Conservation (phyloP, 2,113 vertebrate genomes). For the Lathamus discolor region DNA sequence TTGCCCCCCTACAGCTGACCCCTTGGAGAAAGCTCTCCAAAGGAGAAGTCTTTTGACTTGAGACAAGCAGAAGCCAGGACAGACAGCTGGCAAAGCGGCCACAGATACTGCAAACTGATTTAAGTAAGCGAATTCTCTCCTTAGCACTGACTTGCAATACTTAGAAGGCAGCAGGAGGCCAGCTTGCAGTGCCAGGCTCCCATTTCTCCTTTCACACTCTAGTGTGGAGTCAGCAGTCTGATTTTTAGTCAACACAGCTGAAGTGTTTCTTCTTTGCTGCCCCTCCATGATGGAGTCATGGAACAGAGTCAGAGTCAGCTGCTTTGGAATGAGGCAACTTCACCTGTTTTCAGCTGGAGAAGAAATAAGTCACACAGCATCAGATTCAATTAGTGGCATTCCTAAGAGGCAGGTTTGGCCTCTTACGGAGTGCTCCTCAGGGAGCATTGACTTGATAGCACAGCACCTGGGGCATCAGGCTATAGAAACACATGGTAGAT, state of each 20-base stretch:
- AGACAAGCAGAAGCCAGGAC: background rate
- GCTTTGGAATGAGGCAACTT: background rate
- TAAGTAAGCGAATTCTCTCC: background rate
- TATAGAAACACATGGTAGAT: background rate
- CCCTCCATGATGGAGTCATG: background rate
- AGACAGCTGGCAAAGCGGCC: background rate
- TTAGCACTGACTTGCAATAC: background rate
- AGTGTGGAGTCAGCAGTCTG: background rate
- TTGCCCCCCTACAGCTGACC: background rate
- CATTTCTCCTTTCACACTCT: background rate
- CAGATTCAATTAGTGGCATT: background rate
- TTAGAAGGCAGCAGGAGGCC: background rate
- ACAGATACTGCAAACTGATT: background rate
- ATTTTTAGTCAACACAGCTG: background rate
- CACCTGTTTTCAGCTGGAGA: background rate
- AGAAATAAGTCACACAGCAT: background rate
- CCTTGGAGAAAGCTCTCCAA: background rate
- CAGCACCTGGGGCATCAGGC: background rate
- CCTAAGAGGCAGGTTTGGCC: background rate
- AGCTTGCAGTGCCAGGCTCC: background rate
- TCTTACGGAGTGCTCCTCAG: too few relatives aligned
- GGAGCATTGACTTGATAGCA: background rate
- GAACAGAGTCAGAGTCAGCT: constrained; percentile 16
- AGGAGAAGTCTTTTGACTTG: background rate
- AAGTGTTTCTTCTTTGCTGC: constrained; percentile 26